Evolutionary conservation across 2,113 vertebrate species (phyloP).

Genomic region (Rhea pennata): DNA sequence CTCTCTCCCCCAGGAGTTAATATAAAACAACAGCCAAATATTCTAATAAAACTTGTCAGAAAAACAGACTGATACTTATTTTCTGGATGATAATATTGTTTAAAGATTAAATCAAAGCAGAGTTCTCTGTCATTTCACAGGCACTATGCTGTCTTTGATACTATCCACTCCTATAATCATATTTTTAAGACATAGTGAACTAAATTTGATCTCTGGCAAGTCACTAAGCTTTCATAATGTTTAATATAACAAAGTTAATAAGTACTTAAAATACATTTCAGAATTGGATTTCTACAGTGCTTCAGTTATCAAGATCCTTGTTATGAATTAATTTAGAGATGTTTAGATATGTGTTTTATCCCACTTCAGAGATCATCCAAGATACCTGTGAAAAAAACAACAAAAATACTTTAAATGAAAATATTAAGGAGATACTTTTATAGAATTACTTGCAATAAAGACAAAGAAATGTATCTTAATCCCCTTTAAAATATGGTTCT

Average conservation of each 20-base stretch:
- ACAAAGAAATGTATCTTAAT: background rate
- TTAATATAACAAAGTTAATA: background rate
- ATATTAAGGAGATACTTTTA: background rate
- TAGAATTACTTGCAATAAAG: background rate
- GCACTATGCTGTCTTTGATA: background rate
- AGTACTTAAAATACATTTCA: background rate
- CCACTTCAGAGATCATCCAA: background rate
- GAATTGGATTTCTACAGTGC: background rate
- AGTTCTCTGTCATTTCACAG: constrained; percentile 4
- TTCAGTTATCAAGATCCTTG: background rate
- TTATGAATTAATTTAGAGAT: background rate
- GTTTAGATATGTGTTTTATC: background rate
- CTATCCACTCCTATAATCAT: background rate
- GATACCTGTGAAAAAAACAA: background rate
- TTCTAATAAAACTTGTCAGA: constrained; percentile 43
- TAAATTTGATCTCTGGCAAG: background rate
- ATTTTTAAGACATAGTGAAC: background rate
- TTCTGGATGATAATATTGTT: constrained; percentile 41
- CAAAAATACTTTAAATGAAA: background rate
- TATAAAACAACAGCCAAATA: background rate
- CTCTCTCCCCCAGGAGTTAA: background rate
- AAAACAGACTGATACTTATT: background rate
- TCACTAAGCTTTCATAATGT: background rate
- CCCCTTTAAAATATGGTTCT: background rate
- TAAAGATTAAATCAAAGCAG: constrained; percentile 28